phyloP scores from a whole-genome alignment of 35 echinoderm and acorn worm species.

The Heliocidaris erythrogramma region DNA sequence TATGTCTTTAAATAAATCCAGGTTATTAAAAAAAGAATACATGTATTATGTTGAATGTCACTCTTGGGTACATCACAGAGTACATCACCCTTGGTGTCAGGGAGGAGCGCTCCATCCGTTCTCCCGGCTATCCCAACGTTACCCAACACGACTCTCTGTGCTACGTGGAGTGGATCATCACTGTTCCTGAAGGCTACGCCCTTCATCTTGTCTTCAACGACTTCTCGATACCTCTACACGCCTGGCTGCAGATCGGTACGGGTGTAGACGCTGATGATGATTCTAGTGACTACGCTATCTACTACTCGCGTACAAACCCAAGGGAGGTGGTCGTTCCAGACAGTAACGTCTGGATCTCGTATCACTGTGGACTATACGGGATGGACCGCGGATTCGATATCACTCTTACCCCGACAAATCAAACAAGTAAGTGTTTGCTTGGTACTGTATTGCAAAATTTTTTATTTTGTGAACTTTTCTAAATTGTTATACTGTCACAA shows the following conservation, averaged over 20 bases:
- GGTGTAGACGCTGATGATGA: background rate
- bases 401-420: background rate
- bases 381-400: background rate
- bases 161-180: slow-evolving; percentile 23
- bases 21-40: too few species aligned
- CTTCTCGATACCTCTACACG: background rate
- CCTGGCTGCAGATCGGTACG: background rate
- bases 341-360: background rate
- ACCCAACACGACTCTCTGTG: background rate
- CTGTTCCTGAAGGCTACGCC: background rate
- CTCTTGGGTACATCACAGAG: background rate
- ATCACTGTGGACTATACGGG: slow-evolving; percentile 11
- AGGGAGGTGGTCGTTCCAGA: background rate
- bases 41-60: too few species aligned
- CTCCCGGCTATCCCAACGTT: background rate
- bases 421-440: background rate
- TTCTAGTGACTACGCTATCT: background rate
- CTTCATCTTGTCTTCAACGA: background rate
- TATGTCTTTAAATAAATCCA: too few species aligned
- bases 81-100: background rate
- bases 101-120: background rate
- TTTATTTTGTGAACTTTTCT: too few species aligned
- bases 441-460: background rate
- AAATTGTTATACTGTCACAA: too few species aligned
- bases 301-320: background rate